Evolutionary conservation across 1,140 invertebrate genomes (phyloP).

Genomic region (Aphis craccivora): DNA sequence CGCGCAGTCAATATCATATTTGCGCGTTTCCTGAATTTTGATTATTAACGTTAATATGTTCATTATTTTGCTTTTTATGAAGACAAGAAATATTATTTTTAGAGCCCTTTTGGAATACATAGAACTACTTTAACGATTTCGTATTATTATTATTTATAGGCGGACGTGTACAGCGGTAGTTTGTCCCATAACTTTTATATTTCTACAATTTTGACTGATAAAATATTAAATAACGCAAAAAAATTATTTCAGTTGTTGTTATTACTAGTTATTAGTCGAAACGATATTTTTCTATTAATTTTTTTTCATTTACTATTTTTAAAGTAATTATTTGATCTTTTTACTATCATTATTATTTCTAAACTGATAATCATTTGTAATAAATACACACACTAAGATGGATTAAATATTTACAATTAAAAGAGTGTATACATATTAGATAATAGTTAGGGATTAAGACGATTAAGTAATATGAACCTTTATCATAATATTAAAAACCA

Average conservation of each 20-base stretch:
- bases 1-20: neutral
- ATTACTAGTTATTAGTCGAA: neutral
- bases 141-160: neutral
- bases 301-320: too few species aligned
- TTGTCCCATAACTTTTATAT: neutral
- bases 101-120: neutral
- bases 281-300: neutral
- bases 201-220: neutral
- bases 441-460: too few species aligned
- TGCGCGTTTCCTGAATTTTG: neutral
- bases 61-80: neutral
- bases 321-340: too few species aligned
- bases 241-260: neutral
- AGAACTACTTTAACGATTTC: neutral
- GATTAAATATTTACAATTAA: too few species aligned
- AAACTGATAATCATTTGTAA: neutral
- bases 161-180: neutral
- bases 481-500: too few species aligned
- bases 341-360: neutral
- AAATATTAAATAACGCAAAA: too few species aligned
- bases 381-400: too few species aligned
- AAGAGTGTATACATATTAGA: too few species aligned
- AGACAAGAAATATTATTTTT: neutral
- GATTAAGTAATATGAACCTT: too few species aligned
- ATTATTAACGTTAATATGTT: neutral